Evolutionary conservation across 2,113 vertebrate genomes (phyloP).

Genomic region (Gobiocypris rarus): DNA sequence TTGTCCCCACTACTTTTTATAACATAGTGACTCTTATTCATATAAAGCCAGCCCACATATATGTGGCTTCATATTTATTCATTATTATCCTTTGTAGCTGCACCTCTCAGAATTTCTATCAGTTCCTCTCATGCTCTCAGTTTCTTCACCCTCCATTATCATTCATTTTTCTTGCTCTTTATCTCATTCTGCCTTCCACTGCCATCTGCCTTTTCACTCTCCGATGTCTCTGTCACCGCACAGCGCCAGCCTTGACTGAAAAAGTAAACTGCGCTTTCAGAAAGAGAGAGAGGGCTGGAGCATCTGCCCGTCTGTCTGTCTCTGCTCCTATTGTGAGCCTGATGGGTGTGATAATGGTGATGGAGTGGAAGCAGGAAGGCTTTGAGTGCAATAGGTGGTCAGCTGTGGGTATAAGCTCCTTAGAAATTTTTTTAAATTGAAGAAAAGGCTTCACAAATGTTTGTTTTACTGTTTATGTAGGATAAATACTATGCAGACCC

Average conservation of each 20-base stretch:
- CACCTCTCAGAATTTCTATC: background rate
- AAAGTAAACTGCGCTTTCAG: constrained; percentile 14
- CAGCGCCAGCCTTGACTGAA: background rate
- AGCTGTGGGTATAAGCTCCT: background rate
- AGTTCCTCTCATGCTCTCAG: background rate
- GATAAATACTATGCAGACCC: too few relatives aligned
- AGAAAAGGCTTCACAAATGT: background rate
- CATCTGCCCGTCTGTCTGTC: constrained; percentile 20
- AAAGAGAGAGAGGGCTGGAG: background rate
- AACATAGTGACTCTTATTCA: background rate
- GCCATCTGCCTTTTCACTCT: constrained; percentile 22
- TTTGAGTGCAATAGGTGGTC: background rate
- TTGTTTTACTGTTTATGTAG: background rate
- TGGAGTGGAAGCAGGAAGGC: background rate
- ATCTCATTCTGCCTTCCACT: constrained; percentile 2
- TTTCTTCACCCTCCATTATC: background rate
- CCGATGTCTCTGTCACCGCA: background rate
- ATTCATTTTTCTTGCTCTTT: constrained; percentile 29
- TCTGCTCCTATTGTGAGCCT: constrained; percentile 13
- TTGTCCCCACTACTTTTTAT: background rate
- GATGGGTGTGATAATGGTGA: constrained; percentile 20
- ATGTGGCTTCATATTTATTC: background rate
- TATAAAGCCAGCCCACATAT: background rate
- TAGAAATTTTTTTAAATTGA: background rate
- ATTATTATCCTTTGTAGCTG: background rate